Evolutionary conservation across 2,888 invertebrate species (phyloP), one percentile per base, ranked within the genome.

Genomic region (Thysanoteuthis rhombus): DNA sequence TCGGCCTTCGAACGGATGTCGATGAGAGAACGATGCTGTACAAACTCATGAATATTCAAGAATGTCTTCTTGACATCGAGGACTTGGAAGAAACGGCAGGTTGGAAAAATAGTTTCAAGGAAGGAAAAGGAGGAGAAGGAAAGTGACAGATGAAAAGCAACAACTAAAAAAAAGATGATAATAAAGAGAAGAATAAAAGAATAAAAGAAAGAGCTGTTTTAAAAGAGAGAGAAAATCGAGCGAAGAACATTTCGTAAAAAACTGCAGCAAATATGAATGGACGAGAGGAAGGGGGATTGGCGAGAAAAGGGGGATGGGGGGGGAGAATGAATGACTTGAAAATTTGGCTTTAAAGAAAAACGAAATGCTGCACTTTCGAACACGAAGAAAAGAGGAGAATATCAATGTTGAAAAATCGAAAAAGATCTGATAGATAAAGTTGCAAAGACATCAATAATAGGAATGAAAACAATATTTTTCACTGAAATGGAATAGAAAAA

Each of bases 31-130:
- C 75, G 75, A 75, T n/a, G n/a, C 75, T 75, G 16, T 75, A 75
- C 75, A 75, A 75, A 75, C 75, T 75, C 75, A 75, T 75, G 75
- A 75, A 75, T 75, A 75, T 75, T n/a, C 75, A 75, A 75, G n/a
- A n/a, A 36, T n/a, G 75, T 75, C 36, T 12, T 75, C 36, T 75
- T 75, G 75, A 75, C 75, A 75, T 22, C 5, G 58, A 58, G 32
- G 32, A 58, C 58, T 58, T 36, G n/a, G n/a, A 75, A 75, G n/a
- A 75, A 75, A 75, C 75, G 75, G 36, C n/a, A 75, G n/a, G n/a
- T n/a, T 36, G 75, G 19, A 16, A 36, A 75, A 75, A 75, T 16
- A 75, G n/a, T 36, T 75, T n/a, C n/a, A 75, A 75, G 75, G 36
- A 75, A n/a, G 75, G 36, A 75, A 58, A 32, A 58, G 32, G 8